Percentiles rank a stretch among this genome's conserved stretches.
Conservation (phyloP, 2,113 vertebrate genomes). For the Rattus rattus region DNA sequence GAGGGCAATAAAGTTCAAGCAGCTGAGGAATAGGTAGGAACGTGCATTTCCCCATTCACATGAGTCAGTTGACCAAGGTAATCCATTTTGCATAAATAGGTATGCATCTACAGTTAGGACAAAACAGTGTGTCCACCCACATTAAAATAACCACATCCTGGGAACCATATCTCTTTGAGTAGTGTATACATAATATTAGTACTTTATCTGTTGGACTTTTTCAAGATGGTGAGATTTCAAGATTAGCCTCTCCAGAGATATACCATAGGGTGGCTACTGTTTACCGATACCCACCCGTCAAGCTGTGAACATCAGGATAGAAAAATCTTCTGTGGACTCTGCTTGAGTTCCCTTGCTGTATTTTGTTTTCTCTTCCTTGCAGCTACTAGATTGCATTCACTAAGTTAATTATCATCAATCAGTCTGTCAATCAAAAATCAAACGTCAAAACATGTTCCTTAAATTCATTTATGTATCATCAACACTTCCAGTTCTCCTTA, state of each 20-base stretch:
- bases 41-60: not conserved
- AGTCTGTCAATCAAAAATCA: not conserved
- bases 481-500: not conserved
- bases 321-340: rapidly evolving
- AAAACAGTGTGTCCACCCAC: not conserved
- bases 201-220: not conserved
- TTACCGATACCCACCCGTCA: not conserved
- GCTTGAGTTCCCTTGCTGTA: rapidly evolving
- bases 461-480: not conserved
- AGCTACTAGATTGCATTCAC: not conserved
- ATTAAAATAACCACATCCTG: not conserved
- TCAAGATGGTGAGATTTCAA: not conserved
- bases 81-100: not conserved
- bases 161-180: not conserved
- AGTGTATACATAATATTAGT: not conserved
- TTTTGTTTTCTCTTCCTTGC: not conserved
- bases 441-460: not conserved
- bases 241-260: not conserved
- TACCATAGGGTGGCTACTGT: rapidly evolving
- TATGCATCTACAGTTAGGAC: not conserved
- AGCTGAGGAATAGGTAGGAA: not conserved
- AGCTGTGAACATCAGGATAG: not conserved
- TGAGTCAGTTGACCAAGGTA: not conserved
- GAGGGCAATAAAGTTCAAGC: not conserved
- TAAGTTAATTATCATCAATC: not conserved